phyloP scores from a whole-genome alignment of 2,797 vertebrate genomes.

The Intellagama lesueurii region DNA sequence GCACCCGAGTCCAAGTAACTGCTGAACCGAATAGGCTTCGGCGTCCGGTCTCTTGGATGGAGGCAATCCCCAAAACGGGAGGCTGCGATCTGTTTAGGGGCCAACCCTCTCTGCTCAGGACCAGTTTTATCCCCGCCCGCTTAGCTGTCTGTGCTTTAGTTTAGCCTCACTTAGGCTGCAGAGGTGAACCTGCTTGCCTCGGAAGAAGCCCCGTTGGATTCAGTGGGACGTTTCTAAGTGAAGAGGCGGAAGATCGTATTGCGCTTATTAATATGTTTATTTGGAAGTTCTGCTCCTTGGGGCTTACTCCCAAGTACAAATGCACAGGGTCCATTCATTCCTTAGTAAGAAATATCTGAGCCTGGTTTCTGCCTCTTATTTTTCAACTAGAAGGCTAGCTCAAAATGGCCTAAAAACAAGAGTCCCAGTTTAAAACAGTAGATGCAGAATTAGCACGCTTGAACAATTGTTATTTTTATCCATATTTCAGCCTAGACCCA shows the following conservation, averaged over 20 bases:
- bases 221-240: no score
- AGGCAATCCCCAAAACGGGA: background rate
- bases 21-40: background rate
- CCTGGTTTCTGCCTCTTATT: background rate
- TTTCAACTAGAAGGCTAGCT: background rate
- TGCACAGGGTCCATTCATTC: background rate
- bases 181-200: no score
- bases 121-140: no score
- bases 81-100: background rate
- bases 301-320: background rate
- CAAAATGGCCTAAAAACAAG: background rate
- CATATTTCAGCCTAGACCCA: background rate
- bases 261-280: background rate
- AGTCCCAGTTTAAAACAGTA: no score
- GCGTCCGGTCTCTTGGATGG: background rate
- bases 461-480: background rate
- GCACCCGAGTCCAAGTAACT: background rate
- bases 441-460: background rate
- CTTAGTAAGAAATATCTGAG: background rate
- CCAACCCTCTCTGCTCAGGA: background rate
- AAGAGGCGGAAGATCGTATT: background rate
- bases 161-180: no score
- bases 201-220: no score
- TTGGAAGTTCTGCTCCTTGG: background rate
- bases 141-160: background rate